Conservation (phyloP, 2,797 vertebrate genomes). For the Sebastes hopkinsi region DNA sequence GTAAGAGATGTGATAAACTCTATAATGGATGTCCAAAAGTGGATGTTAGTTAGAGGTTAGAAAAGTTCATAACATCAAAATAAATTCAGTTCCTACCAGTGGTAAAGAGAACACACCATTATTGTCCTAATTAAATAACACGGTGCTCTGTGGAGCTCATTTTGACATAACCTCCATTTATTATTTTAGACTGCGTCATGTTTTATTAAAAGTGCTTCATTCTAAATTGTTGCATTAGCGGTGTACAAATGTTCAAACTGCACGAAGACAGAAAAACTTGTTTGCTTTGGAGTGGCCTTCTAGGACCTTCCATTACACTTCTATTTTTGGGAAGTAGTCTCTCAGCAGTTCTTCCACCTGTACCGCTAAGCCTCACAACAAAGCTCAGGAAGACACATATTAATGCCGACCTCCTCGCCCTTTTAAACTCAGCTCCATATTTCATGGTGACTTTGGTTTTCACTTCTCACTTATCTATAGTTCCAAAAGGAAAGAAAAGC, state of each 20-base stretch:
- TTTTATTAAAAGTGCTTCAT: background rate
- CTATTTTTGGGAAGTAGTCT: constrained; percentile 22
- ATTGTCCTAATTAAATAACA: constrained; percentile 9
- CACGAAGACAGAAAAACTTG: background rate
- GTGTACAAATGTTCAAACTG: background rate
- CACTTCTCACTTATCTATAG: background rate
- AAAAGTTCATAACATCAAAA: background rate
- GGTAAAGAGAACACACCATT: background rate
- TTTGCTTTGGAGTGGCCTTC: constrained; percentile 2
- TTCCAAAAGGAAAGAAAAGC: background rate
- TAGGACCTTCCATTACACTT: constrained; percentile 20
- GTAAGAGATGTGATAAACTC: background rate
- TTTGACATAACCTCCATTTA: background rate
- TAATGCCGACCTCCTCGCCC: constrained; percentile 10
- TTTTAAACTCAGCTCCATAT: background rate
- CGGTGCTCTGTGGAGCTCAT: background rate
- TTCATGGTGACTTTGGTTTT: constrained; percentile 21
- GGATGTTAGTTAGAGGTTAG: background rate
- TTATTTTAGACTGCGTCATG: background rate
- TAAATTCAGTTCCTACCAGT: background rate
- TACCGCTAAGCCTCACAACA: background rate
- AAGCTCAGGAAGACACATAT: constrained; percentile 22
- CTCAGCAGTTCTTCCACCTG: background rate
- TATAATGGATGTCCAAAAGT: background rate
- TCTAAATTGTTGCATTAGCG: background rate